Base-by-base conservation (phyloP, 2,797 vertebrate species). In the Malacoctenus gilli region DNA sequence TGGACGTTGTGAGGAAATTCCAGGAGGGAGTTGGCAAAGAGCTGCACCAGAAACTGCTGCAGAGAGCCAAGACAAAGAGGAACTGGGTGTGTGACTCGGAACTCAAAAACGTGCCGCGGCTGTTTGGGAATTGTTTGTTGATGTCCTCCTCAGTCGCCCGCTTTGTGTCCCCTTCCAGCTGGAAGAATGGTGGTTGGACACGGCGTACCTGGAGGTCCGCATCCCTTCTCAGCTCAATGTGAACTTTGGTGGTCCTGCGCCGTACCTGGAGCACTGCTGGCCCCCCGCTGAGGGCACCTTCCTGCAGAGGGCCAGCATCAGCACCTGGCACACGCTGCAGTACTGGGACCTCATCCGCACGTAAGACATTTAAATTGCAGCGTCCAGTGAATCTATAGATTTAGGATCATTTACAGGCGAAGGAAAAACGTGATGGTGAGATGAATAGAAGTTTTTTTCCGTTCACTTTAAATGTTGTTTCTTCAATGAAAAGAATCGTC, bases 181-280 rank as follows among this genome's bases (percentile, higher is more conserved):
- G 81, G 97, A 98, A 72, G 94, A 99, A 20, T 99, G 97, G 97
- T 99, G 96, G 97, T 87, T 96, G 60, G 94, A 95, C 35, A 51
- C 80, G 6, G 94, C 93, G 0, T 99, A 99, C 71, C 90, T 99
- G 75, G 95, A 99, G 60, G 56, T 90, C 10, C 96, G 96, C 6
- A 80, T 88, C 23, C 90, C 96, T 5, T 95, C 95, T 8, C 96
- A 97, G 86, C 89, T 99, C 43, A 85, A 92, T 38, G 92, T 94
- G 58, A 99, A 98, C 74, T 95, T 99, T 1, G 95, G 62, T 0
- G 97, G 97, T 4, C 86, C 95, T 0, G 89, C 75, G 0, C 76
- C 94, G 0, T 94, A 92, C 62, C 62, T 95, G 77, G 97, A 98
- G 38, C 94, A 96, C 84, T 95, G 57, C 81, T 99, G 97, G 97